Conservation (phyloP, 2,113 vertebrate genomes). For the Paradoxurus hermaphroditus region DNA sequence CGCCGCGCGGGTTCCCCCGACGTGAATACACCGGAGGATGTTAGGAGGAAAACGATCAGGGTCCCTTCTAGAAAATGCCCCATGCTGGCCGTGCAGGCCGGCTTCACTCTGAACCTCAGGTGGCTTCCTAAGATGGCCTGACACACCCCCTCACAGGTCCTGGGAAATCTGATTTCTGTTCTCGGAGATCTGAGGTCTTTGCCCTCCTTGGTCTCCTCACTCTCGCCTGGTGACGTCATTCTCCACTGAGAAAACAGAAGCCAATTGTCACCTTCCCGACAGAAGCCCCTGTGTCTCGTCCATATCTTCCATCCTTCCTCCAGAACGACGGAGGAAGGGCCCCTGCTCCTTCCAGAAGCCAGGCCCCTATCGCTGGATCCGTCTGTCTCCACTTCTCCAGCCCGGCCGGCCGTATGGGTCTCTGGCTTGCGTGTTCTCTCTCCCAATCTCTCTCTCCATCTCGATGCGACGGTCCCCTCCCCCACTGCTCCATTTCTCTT, state of each 20-base stretch:
- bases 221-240: not conserved
- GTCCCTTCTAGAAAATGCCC: not conserved
- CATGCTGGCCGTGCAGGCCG: rapidly evolving
- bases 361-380: not conserved
- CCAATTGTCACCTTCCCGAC: not conserved
- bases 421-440: too few species aligned
- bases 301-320: not conserved
- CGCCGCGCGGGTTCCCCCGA: not conserved
- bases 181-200: not conserved
- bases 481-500: not conserved
- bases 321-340: rapidly evolving
- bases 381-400: too few species aligned
- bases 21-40: not conserved
- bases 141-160: not conserved
- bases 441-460: not conserved
- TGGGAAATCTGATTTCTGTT: not conserved
- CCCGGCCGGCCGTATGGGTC: not conserved
- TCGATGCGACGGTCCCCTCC: rapidly evolving
- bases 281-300: not conserved
- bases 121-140: too few species aligned
- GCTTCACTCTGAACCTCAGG: not conserved
- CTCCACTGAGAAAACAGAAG: not conserved
- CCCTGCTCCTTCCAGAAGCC: not conserved
- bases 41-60: not conserved
- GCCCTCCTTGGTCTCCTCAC: not conserved